Base-by-base conservation (phyloP, 2,113 vertebrate genomes). In the Amazona vittata region DNA sequence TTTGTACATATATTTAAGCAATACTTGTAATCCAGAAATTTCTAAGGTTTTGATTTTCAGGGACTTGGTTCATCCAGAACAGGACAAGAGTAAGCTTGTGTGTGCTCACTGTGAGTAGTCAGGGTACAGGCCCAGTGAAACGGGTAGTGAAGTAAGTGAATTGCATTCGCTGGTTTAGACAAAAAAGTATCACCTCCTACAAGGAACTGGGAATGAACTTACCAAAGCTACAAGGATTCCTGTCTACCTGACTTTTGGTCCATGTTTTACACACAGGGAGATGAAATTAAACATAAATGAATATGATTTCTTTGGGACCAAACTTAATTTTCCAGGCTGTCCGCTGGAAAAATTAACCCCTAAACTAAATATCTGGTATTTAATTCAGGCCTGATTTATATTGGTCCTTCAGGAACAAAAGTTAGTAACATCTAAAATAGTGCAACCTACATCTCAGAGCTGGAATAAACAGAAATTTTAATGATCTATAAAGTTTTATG, bases 381-480 rank as follows among this genome's bases (percentile, higher is more conserved):
- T 90, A 94, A 74, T 90, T 85, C 20, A 11, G 73, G 52, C 26
- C 24, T 59, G 35, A 76, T 74, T 94, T 97, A 97, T 96, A n/a
- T 89, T 87, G 79, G 69, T 88, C 85, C n/a, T 91, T 77, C 79
- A 81, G 25, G 69, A 95, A 33, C 78, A 79, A 29, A 90, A 86
- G 62, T 81, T 89, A 93, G 71, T 86, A 94, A 92, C 63, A 88
- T 89, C 83, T 95, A 93, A 86, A 97, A 71, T 57, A 90, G 57
- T 67, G 90, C 85, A 93, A 71, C 22, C 82, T 91, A 83, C 86
- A 84, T 96, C 80, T 97, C 86, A 93, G 87, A 96, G 86, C 65
- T 94, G 90, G 80, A 97, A 95, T 84, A 96, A 97, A 82, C 69
- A 96, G 67, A 96, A 95, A 86, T 68, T 96, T 97, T 93, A 97